phyloP scores from a whole-genome alignment of 2,888 invertebrate species.

The Drosophila subsilvestris region DNA sequence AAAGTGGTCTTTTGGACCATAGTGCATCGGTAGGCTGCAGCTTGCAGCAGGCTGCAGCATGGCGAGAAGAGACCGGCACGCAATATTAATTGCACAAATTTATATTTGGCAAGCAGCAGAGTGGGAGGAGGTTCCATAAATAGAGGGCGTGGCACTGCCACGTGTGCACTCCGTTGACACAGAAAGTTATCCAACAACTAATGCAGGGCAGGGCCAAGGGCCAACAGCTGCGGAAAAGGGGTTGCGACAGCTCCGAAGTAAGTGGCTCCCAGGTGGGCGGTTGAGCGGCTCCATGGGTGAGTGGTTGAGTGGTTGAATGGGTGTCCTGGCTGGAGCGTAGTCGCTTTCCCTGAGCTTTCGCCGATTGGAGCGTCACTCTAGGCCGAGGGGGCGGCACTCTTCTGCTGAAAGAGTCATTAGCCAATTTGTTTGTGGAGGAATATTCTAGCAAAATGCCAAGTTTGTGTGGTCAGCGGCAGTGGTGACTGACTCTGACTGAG shows the following conservation, averaged over 20 bases:
- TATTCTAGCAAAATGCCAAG: no score
- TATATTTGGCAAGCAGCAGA: slow-evolving; percentile 13
- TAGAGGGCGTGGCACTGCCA: slow-evolving; percentile 3
- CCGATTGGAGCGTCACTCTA: no score
- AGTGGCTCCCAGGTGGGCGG: slow-evolving; percentile 16
- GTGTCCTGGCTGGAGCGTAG: not conserved
- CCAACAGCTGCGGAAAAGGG: slow-evolving; percentile 34
- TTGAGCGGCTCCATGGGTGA: slow-evolving; percentile 1
- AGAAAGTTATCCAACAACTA: slow-evolving; percentile 39
- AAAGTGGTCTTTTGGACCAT: no score
- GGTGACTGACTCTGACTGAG: no score
- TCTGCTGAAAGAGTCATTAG: not conserved
- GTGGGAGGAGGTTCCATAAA: slow-evolving; percentile 15
- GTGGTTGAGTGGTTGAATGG: slow-evolving; percentile 15
- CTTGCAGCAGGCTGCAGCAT: not conserved
- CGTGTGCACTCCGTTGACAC: not conserved
- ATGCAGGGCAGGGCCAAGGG: no score
- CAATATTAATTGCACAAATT: slow-evolving; percentile 60
- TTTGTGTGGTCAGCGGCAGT: no score
- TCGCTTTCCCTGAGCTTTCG: no score
- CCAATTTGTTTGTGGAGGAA: not conserved
- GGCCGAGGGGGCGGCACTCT: not conserved
- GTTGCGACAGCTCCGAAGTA: slow-evolving; percentile 17
- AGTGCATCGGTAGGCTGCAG: not conserved
- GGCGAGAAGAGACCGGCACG: not conserved